phyloP scores from a whole-genome alignment of 2,113 vertebrate species.

The Onychostoma macrolepis region DNA sequence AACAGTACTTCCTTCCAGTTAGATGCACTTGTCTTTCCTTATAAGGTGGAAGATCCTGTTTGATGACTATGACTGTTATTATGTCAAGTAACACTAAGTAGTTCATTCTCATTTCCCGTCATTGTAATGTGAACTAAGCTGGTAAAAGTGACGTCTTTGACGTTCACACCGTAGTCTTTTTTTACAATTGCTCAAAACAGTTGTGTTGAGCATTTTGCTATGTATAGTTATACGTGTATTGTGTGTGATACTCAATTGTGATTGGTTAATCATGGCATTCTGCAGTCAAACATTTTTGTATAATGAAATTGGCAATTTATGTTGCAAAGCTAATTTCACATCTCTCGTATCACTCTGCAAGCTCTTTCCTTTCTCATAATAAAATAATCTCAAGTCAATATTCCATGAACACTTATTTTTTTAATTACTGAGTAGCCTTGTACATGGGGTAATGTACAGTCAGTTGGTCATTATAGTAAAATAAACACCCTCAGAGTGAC shows the following conservation, averaged over 20 bases:
- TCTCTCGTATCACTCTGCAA: background rate
- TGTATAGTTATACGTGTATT: background rate
- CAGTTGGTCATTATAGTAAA: background rate
- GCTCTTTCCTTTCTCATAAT: background rate
- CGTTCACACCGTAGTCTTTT: no score
- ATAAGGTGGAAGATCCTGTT: constrained; percentile 2
- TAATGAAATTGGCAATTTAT: background rate
- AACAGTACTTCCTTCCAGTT: background rate
- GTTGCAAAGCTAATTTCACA: background rate
- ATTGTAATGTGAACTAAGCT: constrained; percentile 2
- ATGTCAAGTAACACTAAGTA: background rate
- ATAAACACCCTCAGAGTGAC: background rate
- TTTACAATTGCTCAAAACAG: no score
- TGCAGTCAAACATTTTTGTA: background rate
- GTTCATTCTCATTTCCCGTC: constrained; percentile 18
- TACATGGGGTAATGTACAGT: background rate
- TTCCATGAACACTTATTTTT: background rate
- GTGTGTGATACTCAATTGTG: background rate
- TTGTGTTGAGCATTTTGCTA: background rate
- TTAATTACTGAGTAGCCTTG: background rate
- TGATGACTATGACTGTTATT: background rate
- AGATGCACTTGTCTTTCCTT: background rate
- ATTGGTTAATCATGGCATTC: background rate
- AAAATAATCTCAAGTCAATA: background rate
- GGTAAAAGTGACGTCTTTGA: background rate